Percentiles rank a stretch among this genome's conserved stretches.
These are phyloP conservation scores for Alitta virens DNA, from an alignment of 2,888 invertebrate species.

Conservation along the genomic window DNA sequence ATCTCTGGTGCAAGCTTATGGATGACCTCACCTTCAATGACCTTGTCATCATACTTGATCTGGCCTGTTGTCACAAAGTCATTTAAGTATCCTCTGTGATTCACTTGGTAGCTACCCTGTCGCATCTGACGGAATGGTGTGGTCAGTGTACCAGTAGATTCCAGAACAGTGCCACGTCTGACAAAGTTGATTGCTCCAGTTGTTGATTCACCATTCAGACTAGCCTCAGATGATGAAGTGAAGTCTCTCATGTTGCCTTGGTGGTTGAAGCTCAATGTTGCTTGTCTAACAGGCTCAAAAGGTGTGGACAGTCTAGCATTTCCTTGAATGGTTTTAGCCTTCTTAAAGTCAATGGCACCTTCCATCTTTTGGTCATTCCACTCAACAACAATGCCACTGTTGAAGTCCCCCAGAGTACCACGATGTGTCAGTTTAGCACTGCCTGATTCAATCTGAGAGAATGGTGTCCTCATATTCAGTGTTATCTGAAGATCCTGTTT, in stretches of 20 bases:
- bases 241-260: conserved; percentile 19
- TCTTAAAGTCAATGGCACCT: background rate
- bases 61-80: background rate
- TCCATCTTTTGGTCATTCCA: background rate
- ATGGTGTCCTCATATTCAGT: conserved; percentile 18
- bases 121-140: background rate
- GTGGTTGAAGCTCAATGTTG: conserved; percentile 8
- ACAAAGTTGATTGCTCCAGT: background rate
- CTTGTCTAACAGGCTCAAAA: background rate
- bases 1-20: no score
- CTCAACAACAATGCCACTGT: background rate
- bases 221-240: background rate
- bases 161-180: background rate
- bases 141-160: background rate
- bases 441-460: background rate
- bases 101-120: background rate
- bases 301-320: conserved; percentile 1
- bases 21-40: background rate
- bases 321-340: background rate
- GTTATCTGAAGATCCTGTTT: background rate
- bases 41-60: background rate
- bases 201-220: background rate
- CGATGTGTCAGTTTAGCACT: conserved; percentile 9
- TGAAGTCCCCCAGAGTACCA: conserved; percentile 19
- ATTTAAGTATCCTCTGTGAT: background rate